These are phyloP conservation scores for Brachyptera putata DNA, from an alignment of 2,888 invertebrate genomes.

Conservation along the genomic window DNA sequence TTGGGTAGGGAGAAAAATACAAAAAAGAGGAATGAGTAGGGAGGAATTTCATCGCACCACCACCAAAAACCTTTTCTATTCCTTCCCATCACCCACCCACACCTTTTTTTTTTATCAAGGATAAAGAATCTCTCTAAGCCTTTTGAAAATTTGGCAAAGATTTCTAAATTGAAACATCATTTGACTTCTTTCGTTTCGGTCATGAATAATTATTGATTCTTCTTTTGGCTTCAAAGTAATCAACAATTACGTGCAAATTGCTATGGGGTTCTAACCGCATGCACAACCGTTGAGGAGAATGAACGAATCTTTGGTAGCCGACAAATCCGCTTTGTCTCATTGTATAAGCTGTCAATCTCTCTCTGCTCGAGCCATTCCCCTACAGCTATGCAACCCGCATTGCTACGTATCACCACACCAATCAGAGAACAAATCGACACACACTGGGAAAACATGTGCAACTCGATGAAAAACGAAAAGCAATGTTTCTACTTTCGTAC, in stretches of 20 bases:
- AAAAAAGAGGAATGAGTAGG: not conserved
- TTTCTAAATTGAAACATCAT: slow-evolving; percentile 27
- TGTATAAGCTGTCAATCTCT: slow-evolving; percentile 13
- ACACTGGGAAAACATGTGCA: not conserved
- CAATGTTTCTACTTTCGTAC: not conserved
- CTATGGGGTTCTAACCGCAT: slow-evolving; percentile 5
- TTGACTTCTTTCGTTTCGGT: slow-evolving; percentile 22
- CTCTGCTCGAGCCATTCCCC: not conserved
- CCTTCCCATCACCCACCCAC: slow-evolving; percentile 8
- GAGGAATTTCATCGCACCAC: not conserved
- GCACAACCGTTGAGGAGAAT: not conserved
- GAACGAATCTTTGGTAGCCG: not conserved
- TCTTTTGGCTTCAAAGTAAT: slow-evolving; percentile 20
- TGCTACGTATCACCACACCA: not conserved
- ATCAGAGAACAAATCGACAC: not conserved
- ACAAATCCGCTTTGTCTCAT: slow-evolving; percentile 17
- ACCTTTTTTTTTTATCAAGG: slow-evolving; percentile 16
- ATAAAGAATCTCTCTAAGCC: slow-evolving; percentile 19
- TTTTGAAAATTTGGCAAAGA: slow-evolving; percentile 25
- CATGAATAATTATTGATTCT: slow-evolving; percentile 27
- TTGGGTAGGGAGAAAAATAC: slow-evolving; percentile 11
- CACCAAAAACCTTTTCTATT: slow-evolving; percentile 1
- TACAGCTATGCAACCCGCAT: not conserved
- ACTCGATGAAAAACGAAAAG: not conserved
- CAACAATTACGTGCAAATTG: slow-evolving; percentile 22